Percentiles rank a stretch among this genome's conserved stretches.
Evolutionary conservation across 2,888 invertebrate genomes (phyloP).

Genomic region (Luperina nickerlii): DNA sequence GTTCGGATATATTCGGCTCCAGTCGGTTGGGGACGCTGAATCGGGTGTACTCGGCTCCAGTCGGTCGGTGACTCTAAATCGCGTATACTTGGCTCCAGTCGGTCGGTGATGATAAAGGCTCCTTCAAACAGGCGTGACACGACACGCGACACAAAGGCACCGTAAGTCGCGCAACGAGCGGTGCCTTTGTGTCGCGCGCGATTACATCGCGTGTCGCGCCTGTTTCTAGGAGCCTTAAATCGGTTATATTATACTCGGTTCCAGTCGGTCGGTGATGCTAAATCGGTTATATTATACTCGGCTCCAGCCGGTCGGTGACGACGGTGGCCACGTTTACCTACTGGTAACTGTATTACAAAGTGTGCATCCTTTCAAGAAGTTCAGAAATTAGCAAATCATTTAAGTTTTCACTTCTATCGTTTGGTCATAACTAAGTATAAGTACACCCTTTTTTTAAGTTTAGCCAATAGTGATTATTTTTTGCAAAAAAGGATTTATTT

Average conservation of each 20-base stretch:
- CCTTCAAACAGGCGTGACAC: too few relatives aligned
- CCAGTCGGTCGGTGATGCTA: neutral
- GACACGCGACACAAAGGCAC: too few relatives aligned
- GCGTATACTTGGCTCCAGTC: neutral
- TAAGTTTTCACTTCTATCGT: neutral
- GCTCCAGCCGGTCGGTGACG: too few relatives aligned
- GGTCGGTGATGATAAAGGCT: neutral
- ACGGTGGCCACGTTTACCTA: neutral
- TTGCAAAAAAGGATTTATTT: neutral
- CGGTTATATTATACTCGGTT: too few relatives aligned
- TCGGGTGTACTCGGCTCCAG: neutral
- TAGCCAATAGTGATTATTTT: neutral
- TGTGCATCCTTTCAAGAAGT: neutral
- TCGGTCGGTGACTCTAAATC: too few relatives aligned
- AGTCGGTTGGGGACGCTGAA: too few relatives aligned
- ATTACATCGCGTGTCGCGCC: too few relatives aligned
- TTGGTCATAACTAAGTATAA: neutral
- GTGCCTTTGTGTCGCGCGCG: too few relatives aligned
- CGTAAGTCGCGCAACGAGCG: too few relatives aligned
- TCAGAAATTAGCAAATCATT: neutral
- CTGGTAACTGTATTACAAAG: neutral
- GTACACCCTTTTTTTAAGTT: neutral
- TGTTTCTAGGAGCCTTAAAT: too few relatives aligned
- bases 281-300: neutral
- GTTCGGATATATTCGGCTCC: neutral